Conservation (phyloP, 2,888 invertebrate species). For the Meteorus colon region DNA sequence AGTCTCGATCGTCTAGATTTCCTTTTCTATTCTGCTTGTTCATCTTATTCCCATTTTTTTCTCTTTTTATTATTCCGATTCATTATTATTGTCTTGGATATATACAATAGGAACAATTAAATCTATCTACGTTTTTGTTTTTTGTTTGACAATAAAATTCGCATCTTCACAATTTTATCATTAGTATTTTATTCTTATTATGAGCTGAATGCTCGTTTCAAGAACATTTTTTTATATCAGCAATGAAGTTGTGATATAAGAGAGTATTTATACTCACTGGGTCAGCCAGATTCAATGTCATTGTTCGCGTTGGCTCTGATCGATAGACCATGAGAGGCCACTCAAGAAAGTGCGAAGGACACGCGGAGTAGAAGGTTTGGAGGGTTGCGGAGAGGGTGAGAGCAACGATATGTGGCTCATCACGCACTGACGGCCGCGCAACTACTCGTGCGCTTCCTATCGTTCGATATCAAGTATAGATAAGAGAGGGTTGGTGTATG, state of each 20-base stretch:
- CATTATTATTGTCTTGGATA: neutral
- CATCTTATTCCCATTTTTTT: neutral
- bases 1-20: conserved; percentile 55
- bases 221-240: conserved; percentile 37
- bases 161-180: neutral
- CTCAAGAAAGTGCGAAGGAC: conserved; percentile 26
- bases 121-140: neutral
- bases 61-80: neutral
- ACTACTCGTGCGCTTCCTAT: conserved; percentile 9
- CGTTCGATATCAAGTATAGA: conserved; percentile 16
- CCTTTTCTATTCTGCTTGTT: conserved; percentile 12
- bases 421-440: conserved; percentile 17
- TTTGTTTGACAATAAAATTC: neutral
- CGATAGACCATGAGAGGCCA: conserved; percentile 39
- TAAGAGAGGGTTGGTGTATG: conserved; percentile 14
- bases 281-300: conserved; percentile 58
- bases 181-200: conserved; percentile 27
- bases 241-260: conserved; percentile 22
- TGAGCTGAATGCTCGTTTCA: no score
- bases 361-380: conserved; percentile 2
- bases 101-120: conserved; percentile 9
- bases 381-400: conserved; percentile 11
- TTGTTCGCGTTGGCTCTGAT: conserved; percentile 45
- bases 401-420: conserved; percentile 21
- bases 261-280: conserved; percentile 52